Percentiles rank a stretch among this genome's conserved stretches.
Conservation (phyloP, 2,888 invertebrate species). For the Mesochorus sp. region DNA sequence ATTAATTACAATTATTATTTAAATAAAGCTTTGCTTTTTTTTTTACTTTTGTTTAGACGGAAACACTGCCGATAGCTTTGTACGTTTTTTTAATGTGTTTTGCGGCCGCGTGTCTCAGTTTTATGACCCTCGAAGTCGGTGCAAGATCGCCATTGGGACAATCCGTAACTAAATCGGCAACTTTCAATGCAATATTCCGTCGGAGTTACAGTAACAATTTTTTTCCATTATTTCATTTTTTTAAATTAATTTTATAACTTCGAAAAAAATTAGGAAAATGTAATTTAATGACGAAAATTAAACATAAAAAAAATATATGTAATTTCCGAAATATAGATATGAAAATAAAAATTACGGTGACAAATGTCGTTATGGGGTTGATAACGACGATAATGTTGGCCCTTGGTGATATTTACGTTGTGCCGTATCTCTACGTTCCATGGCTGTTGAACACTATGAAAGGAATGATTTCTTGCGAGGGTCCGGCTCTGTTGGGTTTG, state of each 20-base stretch:
- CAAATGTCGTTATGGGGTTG: constrained; percentile 68
- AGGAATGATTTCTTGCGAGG: constrained; percentile 71
- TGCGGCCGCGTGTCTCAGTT: constrained; percentile 71
- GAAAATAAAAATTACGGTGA: constrained; percentile 68
- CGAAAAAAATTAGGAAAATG: too few relatives aligned
- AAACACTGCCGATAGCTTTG: too few relatives aligned
- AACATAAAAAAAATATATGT: too few relatives aligned
- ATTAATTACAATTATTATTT: background rate
- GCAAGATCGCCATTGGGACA: constrained; percentile 64
- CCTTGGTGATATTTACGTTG: constrained; percentile 66
- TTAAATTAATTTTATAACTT: too few relatives aligned
- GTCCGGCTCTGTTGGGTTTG: constrained; percentile 68
- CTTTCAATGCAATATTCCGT: constrained; percentile 71
- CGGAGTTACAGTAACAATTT: constrained; percentile 69
- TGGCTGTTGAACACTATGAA: constrained; percentile 73
- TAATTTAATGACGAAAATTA: too few relatives aligned
- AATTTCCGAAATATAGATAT: constrained; percentile 66
- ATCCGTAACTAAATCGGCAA: constrained; percentile 66
- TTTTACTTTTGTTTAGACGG: constrained; percentile 57
- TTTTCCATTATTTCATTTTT: too few relatives aligned
- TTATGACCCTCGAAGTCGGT: constrained; percentile 70
- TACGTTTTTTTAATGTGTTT: constrained; percentile 70
- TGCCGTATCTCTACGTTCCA: constrained; percentile 73
- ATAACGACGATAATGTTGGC: constrained; percentile 70
- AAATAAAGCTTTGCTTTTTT: background rate